phyloP scores from a whole-genome alignment of 2,888 invertebrate genomes.

The Marasmarcha lunaedactyla region DNA sequence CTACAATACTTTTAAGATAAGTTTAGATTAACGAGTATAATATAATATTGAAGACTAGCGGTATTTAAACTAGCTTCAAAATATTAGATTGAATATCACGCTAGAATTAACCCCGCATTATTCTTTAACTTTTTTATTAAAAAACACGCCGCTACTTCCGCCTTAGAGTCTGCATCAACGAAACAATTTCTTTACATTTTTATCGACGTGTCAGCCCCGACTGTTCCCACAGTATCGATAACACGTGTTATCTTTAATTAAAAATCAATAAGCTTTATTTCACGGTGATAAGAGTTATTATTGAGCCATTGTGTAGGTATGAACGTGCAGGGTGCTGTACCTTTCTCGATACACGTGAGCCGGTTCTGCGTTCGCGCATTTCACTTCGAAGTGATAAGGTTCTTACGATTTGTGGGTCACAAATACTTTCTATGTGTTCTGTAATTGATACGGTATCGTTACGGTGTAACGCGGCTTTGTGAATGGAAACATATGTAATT shows the following conservation, averaged over 20 bases:
- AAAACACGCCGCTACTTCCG: no score
- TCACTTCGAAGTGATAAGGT: not conserved
- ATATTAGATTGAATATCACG: no score
- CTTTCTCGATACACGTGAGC: not conserved
- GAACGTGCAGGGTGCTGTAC: not conserved
- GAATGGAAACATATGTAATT: not conserved
- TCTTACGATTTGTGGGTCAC: slow-evolving; percentile 26
- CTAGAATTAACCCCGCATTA: no score
- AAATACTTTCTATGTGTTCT: slow-evolving; percentile 26
- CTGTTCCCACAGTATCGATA: not conserved
- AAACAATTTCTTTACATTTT: not conserved
- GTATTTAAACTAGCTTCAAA: no score
- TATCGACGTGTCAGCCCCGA: not conserved
- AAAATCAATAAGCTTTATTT: not conserved
- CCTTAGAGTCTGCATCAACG: no score
- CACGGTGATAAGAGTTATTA: no score
- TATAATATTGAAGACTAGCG: no score
- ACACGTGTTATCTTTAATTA: slow-evolving; percentile 1
- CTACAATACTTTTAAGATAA: no score
- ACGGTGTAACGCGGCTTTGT: not conserved
- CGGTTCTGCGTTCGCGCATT: not conserved
- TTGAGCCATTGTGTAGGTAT: no score
- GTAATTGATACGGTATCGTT: not conserved
- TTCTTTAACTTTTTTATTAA: no score
- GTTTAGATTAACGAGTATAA: no score